phyloP scores from a whole-genome alignment of 2,113 vertebrate species.

The Heterotis niloticus region DNA sequence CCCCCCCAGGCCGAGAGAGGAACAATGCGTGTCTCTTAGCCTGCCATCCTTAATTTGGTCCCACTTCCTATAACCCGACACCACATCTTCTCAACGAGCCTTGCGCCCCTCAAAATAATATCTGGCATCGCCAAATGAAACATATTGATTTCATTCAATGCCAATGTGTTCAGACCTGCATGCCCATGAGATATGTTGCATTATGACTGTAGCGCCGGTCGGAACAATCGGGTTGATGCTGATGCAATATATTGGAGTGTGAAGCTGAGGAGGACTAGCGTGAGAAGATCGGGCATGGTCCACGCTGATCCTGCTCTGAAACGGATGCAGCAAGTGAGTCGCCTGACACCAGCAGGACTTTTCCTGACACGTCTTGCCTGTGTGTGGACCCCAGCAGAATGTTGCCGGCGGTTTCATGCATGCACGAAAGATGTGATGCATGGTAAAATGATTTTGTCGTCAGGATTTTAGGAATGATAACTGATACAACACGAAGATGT shows the following conservation, averaged over 20 bases:
- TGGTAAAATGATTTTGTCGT: conserved; percentile 21
- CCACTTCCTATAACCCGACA: conserved; percentile 43
- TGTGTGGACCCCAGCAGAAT: conserved; percentile 15
- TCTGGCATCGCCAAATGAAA: conserved; percentile 30
- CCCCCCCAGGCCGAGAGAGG: conserved; percentile 27
- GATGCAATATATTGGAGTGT: conserved; percentile 32
- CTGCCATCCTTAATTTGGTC: conserved; percentile 41
- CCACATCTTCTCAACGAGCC: conserved; percentile 60
- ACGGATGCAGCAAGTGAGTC: conserved; percentile 27
- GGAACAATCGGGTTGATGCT: conserved; percentile 1
- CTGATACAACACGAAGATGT: conserved; percentile 6
- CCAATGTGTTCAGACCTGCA: conserved; percentile 35
- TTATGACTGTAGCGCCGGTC: conserved; percentile 28
- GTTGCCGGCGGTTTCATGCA: conserved; percentile 40
- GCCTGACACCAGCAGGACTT: conserved; percentile 1
- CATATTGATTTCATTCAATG: conserved; percentile 34
- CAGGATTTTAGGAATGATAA: conserved; percentile 4
- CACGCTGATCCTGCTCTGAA: conserved; percentile 27
- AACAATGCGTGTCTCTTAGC: conserved; percentile 40
- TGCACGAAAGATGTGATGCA: conserved; percentile 35
- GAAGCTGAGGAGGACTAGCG: conserved; percentile 4
- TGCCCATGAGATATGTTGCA: conserved; percentile 45
- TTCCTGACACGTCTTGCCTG: conserved; percentile 10
- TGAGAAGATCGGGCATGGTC: conserved; percentile 41
- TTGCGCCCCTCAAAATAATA: conserved; percentile 30